These are phyloP conservation scores for Coreoperca whiteheadi DNA, from an alignment of 2,113 vertebrate genomes.

Conservation along the genomic window DNA sequence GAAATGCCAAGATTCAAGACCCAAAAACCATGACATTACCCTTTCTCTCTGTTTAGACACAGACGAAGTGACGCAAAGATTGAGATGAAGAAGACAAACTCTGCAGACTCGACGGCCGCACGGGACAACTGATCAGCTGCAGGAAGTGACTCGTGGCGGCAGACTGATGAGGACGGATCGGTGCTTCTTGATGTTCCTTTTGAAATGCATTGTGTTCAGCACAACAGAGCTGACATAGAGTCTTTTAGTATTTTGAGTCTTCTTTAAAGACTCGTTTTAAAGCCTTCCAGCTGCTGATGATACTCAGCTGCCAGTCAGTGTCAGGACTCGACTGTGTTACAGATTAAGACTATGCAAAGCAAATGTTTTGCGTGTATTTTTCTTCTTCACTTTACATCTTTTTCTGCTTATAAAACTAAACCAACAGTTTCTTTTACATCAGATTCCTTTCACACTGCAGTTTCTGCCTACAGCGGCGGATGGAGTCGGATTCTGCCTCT, in stretches of 20 bases:
- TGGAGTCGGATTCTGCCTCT: too few relatives aligned
- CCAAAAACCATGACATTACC: neutral
- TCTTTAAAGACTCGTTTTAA: neutral
- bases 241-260: too few relatives aligned
- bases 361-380: neutral
- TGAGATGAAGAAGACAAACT: constrained; percentile 27
- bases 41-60: constrained; percentile 42
- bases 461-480: too few relatives aligned
- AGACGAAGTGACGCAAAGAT: neutral
- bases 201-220: neutral
- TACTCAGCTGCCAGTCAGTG: neutral
- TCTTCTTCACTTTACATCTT: neutral
- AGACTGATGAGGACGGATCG: neutral
- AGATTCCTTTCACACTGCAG: neutral
- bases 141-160: too few relatives aligned
- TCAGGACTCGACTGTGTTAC: too few relatives aligned
- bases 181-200: neutral
- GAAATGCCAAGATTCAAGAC: too few relatives aligned
- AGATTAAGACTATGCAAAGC: neutral
- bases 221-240: too few relatives aligned
- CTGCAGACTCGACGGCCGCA: neutral
- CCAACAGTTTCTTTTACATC: too few relatives aligned
- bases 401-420: neutral
- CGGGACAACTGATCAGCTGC: constrained; percentile 7
- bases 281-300: neutral